Evolutionary conservation across 2,113 vertebrate species (phyloP).

Genomic region (Aphyosemion australe): DNA sequence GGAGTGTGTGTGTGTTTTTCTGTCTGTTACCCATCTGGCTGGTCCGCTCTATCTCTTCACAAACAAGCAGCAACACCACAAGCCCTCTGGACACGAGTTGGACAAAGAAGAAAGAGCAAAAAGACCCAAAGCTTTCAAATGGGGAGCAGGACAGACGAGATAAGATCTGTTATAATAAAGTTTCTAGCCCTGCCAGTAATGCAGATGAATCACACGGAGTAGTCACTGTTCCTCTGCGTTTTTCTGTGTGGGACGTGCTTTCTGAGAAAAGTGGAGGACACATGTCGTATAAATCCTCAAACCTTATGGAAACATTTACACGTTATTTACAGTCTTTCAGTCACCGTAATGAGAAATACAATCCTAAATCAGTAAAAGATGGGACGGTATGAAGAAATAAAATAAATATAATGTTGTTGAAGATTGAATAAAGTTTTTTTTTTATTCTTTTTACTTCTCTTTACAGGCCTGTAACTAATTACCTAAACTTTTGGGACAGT

Average conservation of each 20-base stretch:
- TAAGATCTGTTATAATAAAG: constrained; percentile 72
- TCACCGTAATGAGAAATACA: not conserved
- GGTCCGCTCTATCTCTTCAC: constrained; percentile 44
- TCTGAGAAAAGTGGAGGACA: constrained; percentile 3
- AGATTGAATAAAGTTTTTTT: not conserved
- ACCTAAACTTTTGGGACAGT: too few relatives aligned
- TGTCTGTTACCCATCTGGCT: constrained; percentile 55
- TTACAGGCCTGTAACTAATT: too few relatives aligned
- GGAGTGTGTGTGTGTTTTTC: not conserved
- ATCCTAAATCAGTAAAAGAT: not conserved
- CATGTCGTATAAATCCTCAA: not conserved
- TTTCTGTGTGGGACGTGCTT: constrained; percentile 9
- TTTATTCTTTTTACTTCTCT: not conserved
- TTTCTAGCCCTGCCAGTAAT: constrained; percentile 63
- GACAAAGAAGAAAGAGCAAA: constrained; percentile 56
- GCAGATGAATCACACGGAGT: constrained; percentile 62
- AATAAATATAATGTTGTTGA: too few relatives aligned
- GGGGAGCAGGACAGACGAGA: constrained; percentile 49
- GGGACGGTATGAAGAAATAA: too few relatives aligned
- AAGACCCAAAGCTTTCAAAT: constrained; percentile 51
- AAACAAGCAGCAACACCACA: constrained; percentile 45
- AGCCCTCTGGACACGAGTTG: constrained; percentile 61
- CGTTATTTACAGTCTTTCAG: not conserved
- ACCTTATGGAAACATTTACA: not conserved
- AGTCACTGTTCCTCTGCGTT: constrained; percentile 37